A percentile compares a stretch with the other conserved stretches of the same genome.
Conservation (phyloP, 2,797 vertebrate genomes). For the Phrynocephalus forsythii region DNA sequence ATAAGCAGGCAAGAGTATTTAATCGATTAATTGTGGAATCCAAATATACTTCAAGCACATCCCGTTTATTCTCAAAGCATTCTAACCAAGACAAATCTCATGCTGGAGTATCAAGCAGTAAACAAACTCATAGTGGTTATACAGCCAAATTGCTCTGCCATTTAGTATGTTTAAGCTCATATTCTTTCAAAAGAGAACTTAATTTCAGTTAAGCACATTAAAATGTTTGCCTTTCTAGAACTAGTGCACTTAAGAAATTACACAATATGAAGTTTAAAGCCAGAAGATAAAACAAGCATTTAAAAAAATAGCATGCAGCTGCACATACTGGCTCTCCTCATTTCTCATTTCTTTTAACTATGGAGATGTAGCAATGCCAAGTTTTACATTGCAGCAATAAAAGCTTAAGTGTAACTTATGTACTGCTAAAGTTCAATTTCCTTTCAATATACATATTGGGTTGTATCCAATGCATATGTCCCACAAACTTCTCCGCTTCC, state of each 20-base stretch:
- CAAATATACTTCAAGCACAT: conserved; percentile 30
- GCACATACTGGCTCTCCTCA: conserved; percentile 18
- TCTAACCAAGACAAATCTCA: background rate
- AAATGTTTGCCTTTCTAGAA: conserved; percentile 27
- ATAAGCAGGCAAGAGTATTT: background rate
- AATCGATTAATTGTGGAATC: conserved; percentile 8
- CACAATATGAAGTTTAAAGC: conserved; percentile 5
- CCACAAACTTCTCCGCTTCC: conserved; percentile 55
- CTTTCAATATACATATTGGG: conserved; percentile 34
- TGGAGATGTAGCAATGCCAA: conserved; percentile 25
- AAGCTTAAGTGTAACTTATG: conserved; percentile 25
- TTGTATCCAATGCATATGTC: conserved; percentile 44
- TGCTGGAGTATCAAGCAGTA: background rate
- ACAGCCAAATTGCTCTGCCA: conserved; percentile 5
- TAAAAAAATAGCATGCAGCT: conserved; percentile 23
- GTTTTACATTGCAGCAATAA: conserved; percentile 36
- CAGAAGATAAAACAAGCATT: conserved; percentile 29
- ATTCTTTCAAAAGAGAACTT: conserved; percentile 47
- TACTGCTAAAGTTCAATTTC: conserved; percentile 66
- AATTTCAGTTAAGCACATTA: conserved; percentile 37
- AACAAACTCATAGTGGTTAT: background rate
- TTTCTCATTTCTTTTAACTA: conserved; percentile 38
- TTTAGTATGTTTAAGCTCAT: conserved; percentile 12
- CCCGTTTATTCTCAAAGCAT: background rate
- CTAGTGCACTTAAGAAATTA: conserved; percentile 12